Base-by-base conservation (phyloP, 2,888 invertebrate genomes). In the Amphimallon solstitiale region DNA sequence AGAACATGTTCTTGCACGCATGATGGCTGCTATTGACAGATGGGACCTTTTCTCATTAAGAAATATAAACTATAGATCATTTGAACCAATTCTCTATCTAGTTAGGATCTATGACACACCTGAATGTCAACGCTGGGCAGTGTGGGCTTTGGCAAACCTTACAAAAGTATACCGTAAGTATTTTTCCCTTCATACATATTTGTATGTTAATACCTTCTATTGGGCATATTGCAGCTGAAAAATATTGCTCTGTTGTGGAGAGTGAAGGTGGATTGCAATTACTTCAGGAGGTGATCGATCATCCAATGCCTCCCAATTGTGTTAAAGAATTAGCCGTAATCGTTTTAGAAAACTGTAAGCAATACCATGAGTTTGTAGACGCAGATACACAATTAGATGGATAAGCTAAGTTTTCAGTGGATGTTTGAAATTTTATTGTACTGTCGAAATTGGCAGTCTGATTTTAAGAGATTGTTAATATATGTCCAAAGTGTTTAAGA, bases 41-140 rank as follows among this genome's bases (percentile, higher is more conserved):
- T 98, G 98, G 98, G 90, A 95, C 79, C 83, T 98, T 51, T 86
- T 86, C 65, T 92, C 94, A 0, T 92, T 92, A 76, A 86, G 98
- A 45, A 98, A 97, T 81, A 98, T 98, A 72, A 98, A 98, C 84
- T 98, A 98, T 83, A 90, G 97, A 70, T 94, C 94, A 29, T 98
- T 98, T 84, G 92, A 95, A 79, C 98, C 98, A 0, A 96, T 98
- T 68, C 85, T 98, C 19, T 88, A 92, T 70, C 85, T 98, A 68
- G 87, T 97, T 48, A 86, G 89, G 68, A 90, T 92, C 62, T 89
- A 91, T 74, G 93, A 95, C 78, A 95, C 96, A 0, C 93, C 94
- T 0, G 91, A 94, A 80, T 96, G 95, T 81, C 96, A 96, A 80
- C 92, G 95, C 80, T 98, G 98, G 98, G 97, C 97, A 1, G 92